A percentile compares a stretch with the other conserved stretches of the same genome.
phyloP scores from a whole-genome alignment of 1,140 invertebrate genomes.

The Tetramorium alpestre region DNA sequence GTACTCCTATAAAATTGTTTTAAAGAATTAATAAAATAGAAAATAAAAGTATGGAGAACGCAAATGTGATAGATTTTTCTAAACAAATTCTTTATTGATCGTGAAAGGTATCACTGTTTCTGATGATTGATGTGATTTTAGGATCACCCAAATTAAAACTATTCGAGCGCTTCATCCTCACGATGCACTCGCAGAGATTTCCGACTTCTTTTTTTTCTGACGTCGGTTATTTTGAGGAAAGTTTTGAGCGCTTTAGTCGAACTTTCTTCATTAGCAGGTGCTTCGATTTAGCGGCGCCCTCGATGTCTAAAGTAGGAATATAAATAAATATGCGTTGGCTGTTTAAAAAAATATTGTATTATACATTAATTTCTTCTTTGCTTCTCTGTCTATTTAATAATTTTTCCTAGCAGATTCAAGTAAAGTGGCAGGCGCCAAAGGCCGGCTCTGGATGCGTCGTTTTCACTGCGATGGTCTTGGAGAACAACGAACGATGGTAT shows the following conservation, averaged over 20 bases:
- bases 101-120: too few species aligned
- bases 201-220: constrained; percentile 89
- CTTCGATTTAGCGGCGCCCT: constrained; percentile 64
- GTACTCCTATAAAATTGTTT: too few species aligned
- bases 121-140: constrained; percentile 82
- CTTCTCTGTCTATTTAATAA: background rate
- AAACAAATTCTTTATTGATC: too few species aligned
- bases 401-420: constrained; percentile 87
- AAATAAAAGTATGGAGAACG: too few species aligned
- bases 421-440: constrained; percentile 95
- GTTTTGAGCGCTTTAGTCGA: too few species aligned
- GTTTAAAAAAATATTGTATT: background rate
- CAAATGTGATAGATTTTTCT: too few species aligned
- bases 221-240: constrained; percentile 85
- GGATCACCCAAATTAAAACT: constrained; percentile 91
- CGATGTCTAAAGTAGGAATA: constrained; percentile 90
- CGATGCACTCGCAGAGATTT: constrained; percentile 89
- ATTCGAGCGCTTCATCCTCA: constrained; percentile 93
- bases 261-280: too few species aligned
- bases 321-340: background rate
- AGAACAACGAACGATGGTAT: constrained; percentile 93
- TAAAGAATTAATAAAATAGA: too few species aligned
- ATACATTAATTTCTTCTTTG: background rate
- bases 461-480: constrained; percentile 94
- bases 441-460: constrained; percentile 94